Evolutionary conservation across 1,140 invertebrate genomes (phyloP).

Genomic region (Odontomachus brunneus): DNA sequence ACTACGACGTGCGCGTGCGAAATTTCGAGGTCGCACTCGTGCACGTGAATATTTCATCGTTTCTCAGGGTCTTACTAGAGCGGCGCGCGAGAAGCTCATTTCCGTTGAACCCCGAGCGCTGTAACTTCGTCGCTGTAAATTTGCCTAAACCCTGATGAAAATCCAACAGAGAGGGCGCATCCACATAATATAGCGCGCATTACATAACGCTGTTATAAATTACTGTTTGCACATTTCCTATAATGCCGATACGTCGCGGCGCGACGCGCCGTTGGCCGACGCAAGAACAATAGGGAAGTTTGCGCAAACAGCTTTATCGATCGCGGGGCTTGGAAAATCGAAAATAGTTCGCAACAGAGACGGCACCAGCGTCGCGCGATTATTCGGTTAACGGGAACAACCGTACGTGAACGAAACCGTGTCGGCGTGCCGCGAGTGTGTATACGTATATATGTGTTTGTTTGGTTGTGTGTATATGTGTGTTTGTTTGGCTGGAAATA

Average conservation of each 20-base stretch:
- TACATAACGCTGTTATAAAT: slow-evolving; percentile 17
- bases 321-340: not conserved
- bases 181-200: not conserved
- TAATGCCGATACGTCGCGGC: slow-evolving; percentile 13
- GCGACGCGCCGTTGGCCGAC: not conserved
- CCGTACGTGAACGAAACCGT: too few species aligned
- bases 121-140: slow-evolving; percentile 1
- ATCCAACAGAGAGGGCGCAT: not conserved
- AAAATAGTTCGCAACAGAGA: not conserved
- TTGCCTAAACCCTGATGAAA: not conserved
- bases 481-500: too few species aligned
- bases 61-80: not conserved
- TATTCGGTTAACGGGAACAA: too few species aligned
- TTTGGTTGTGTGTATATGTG: too few species aligned
- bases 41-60: not conserved
- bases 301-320: slow-evolving; percentile 8
- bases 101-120: not conserved
- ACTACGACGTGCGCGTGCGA: not conserved
- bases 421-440: too few species aligned
- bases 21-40: not conserved
- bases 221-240: not conserved
- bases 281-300: slow-evolving; percentile 36
- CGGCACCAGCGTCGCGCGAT: too few species aligned
- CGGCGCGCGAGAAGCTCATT: not conserved
- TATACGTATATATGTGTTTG: too few species aligned